Evolutionary conservation across 1,140 invertebrate genomes (phyloP).

Genomic region (Eupeodes corollae): DNA sequence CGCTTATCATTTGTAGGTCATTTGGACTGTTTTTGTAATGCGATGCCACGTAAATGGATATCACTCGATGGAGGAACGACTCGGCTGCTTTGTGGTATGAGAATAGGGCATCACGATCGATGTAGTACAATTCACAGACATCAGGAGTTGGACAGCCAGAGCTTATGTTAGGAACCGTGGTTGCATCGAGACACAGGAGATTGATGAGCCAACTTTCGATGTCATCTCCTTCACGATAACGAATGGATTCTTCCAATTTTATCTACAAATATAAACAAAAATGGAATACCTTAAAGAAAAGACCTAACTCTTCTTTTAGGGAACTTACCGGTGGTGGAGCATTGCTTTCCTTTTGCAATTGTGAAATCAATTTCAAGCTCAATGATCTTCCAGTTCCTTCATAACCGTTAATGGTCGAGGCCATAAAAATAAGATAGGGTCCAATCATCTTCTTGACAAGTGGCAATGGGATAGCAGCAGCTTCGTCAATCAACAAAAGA

Average conservation of each 20-base stretch:
- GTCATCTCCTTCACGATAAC: constrained; percentile 78
- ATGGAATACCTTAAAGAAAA: not conserved
- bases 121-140: constrained; percentile 81
- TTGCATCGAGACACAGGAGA: constrained; percentile 83
- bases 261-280: constrained; percentile 38
- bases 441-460: constrained; percentile 84
- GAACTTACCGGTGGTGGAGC: constrained; percentile 40
- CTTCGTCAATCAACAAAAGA: constrained; percentile 94
- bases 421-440: constrained; percentile 88
- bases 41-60: constrained; percentile 90
- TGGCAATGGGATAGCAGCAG: constrained; percentile 93
- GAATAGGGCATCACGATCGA: constrained; percentile 91
- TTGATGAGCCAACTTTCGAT: constrained; percentile 88
- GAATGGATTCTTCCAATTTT: constrained; percentile 86
- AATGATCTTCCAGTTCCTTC: constrained; percentile 96
- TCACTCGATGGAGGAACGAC: constrained; percentile 81
- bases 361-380: constrained; percentile 88
- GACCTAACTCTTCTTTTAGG: constrained; percentile 1
- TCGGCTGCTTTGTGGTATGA: constrained; percentile 96
- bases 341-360: constrained; percentile 55
- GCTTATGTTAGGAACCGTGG: constrained; percentile 48
- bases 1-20: constrained; percentile 96
- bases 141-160: constrained; percentile 78
- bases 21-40: constrained; percentile 99
- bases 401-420: constrained; percentile 97